Evolutionary conservation across 2,888 invertebrate species (phyloP), one percentile per base, ranked within the genome.

Genomic region (Urechis unicinctus): DNA sequence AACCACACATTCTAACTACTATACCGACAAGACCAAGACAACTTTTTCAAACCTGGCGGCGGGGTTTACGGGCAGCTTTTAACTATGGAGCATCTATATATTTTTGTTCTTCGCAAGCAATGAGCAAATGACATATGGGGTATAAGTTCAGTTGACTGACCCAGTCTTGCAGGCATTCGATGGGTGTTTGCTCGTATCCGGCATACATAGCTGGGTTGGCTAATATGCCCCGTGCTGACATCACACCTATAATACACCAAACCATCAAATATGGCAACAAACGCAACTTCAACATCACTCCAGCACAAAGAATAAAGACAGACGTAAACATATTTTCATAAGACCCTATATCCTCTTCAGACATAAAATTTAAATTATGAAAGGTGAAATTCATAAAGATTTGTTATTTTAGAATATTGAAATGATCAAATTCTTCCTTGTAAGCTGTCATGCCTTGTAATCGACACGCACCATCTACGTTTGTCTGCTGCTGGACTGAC

Each of bases 211-310:
- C 88, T 30, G 97, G 97, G 81, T 98, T 98, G 46, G 86, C 83
- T 36, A 98, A 81, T 24, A 98, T 81, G 1, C 90, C 92, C 73
- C 91, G 85, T 0, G 97, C 97, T 56, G 86, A 85, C 97, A 98
- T 98, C 0, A 96, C 84, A 53, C 87, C 85, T 85, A 67, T 29
- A 72, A 54, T 41, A 24, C 54, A 55, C 49, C n/a, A n/a, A 41
- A 28, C 48, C n/a, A 55, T 3, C 6, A 56, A 47, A 56, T 36
- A 52, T 48, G 51, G 13, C 17, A 13, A 44, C 9, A 48, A 9
- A 48, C 5, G 22, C n/a, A n/a, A 47, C 22, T n/a, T 4, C 3
- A 25, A 24, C 24, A 24, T 24, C 25, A 24, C 26, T 22, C n/a
- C 9, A 2, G 47, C 17, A 9, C 43, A 43, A 43, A 6, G 5